phyloP scores from a whole-genome alignment of 2,797 vertebrate species.

The Cirrhinus molitorella region DNA sequence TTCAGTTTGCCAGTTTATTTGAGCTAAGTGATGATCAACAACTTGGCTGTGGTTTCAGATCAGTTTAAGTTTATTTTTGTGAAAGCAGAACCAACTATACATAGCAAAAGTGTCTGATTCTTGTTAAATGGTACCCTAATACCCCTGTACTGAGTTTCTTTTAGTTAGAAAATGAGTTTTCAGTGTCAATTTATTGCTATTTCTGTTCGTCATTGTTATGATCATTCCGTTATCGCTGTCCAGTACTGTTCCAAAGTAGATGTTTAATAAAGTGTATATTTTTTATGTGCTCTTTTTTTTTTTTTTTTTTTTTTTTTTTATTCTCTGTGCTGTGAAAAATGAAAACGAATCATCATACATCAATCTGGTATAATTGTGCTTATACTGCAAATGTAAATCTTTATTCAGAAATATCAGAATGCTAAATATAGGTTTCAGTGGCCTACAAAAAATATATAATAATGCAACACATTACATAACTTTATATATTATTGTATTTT shows the following conservation, averaged over 20 bases:
- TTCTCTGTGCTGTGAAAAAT: constrained; percentile 2
- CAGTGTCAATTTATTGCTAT: neutral
- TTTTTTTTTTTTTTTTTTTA: constrained; percentile 5
- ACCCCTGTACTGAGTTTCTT: neutral
- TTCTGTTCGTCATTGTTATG: constrained; percentile 47
- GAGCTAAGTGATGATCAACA: neutral
- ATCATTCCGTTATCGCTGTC: constrained; percentile 62
- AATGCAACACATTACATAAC: neutral
- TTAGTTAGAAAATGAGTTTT: neutral
- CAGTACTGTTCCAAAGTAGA: constrained; percentile 68
- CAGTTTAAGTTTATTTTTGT: neutral
- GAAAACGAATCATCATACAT: rapidly evolving
- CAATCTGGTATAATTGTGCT: neutral
- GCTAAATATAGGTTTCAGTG: neutral
- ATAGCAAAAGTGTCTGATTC: neutral
- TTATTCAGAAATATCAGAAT: neutral
- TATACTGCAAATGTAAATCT: neutral
- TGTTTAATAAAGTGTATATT: constrained; percentile 84
- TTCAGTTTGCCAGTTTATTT: constrained; percentile 5
- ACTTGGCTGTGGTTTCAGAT: constrained; percentile 7
- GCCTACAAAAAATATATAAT: neutral
- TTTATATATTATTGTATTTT: neutral
- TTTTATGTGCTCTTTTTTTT: constrained; percentile 62
- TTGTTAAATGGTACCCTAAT: neutral
- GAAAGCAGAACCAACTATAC: neutral